Conservation (phyloP, 1,140 invertebrate genomes). For the Pantala flavescens region DNA sequence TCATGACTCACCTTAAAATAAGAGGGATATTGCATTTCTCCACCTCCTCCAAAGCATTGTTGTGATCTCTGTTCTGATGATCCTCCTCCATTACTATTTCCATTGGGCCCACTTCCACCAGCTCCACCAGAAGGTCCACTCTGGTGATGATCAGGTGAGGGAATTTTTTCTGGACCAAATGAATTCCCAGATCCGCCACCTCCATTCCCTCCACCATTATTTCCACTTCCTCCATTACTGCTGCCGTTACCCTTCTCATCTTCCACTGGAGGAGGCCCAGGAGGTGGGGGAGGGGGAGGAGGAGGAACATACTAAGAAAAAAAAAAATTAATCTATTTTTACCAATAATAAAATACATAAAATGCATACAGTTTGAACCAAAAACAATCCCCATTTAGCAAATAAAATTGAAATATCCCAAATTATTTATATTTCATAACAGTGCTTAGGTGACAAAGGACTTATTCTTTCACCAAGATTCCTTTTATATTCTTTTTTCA, state of each 20-base stretch:
- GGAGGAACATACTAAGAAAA: background rate
- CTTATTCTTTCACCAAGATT: too few species aligned
- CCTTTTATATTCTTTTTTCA: too few species aligned
- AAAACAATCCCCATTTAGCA: too few species aligned
- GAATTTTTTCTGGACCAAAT: slow-evolving; percentile 33
- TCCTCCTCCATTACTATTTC: background rate
- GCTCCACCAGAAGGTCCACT: slow-evolving; percentile 28
- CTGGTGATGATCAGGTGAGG: slow-evolving; percentile 38
- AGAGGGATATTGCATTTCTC: slow-evolving; percentile 25
- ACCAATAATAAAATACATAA: too few species aligned
- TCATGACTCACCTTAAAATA: slow-evolving; percentile 41
- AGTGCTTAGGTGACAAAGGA: too few species aligned
- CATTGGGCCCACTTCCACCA: background rate
- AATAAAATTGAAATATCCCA: too few species aligned
- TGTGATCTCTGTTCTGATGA: slow-evolving; percentile 29
- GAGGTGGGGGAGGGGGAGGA: background rate
- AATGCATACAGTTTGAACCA: too few species aligned
- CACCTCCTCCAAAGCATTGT: slow-evolving; percentile 37
- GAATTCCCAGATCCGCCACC: background rate
- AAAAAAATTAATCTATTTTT: too few species aligned
- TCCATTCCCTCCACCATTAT: slow-evolving; percentile 19
- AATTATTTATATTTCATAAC: too few species aligned
- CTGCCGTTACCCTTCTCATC: slow-evolving; percentile 11
- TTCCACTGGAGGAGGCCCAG: background rate
- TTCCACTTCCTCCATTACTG: slow-evolving; percentile 43